Evolutionary conservation across 2,797 vertebrate species (phyloP).

Genomic region (Hybognathus amarus): DNA sequence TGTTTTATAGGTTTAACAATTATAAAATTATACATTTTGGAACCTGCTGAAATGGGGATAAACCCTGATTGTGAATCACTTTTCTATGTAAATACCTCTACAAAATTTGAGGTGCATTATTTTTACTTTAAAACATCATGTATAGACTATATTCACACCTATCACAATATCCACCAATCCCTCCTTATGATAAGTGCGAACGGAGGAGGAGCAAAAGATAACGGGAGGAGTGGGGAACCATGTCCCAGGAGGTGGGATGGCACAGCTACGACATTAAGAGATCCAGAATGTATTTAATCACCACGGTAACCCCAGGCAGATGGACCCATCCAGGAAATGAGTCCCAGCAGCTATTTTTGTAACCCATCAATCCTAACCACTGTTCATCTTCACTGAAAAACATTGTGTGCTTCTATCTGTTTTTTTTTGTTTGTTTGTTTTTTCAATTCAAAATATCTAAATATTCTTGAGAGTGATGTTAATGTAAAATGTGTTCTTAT

Average conservation of each 20-base stretch:
- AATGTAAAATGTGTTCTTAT: not conserved
- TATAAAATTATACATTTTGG: not conserved
- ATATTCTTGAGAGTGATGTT: not conserved
- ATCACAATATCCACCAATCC: conserved; percentile 40
- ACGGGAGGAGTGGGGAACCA: not conserved
- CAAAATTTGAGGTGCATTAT: not conserved
- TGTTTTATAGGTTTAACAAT: not conserved
- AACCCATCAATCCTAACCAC: conserved; percentile 25
- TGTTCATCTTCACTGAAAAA: not conserved
- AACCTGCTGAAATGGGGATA: not conserved
- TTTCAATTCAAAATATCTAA: not conserved
- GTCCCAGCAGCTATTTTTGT: conserved; percentile 59
- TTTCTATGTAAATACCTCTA: not conserved
- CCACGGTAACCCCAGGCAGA: conserved; percentile 71
- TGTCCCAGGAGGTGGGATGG: conserved; percentile 52
- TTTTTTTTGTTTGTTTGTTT: accelerated
- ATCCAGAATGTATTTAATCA: conserved; percentile 70
- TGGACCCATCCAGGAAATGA: conserved; percentile 69
- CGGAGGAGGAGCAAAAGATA: conserved; percentile 1
- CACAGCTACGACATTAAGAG: conserved; percentile 59
- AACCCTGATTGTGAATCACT: not conserved
- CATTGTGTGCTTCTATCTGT: not conserved
- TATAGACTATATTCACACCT: conserved; percentile 55
- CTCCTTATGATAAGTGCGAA: conserved; percentile 20
- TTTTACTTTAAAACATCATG: not conserved